Evolutionary conservation across 1,140 invertebrate species (phyloP).

Genomic region (Leptinotarsa defecta): DNA sequence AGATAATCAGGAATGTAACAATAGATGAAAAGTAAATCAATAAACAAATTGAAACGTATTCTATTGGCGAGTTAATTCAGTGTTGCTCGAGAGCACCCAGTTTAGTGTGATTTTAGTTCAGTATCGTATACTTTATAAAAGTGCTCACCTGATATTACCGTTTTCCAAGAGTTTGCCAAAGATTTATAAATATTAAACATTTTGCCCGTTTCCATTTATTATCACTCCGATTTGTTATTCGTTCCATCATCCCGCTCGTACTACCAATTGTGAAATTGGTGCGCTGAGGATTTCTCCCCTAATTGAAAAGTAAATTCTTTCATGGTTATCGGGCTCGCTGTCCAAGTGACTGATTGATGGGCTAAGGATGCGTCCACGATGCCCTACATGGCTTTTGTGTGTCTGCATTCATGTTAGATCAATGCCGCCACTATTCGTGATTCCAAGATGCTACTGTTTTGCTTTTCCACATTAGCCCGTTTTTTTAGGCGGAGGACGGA

Average conservation of each 20-base stretch:
- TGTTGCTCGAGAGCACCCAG: too few relatives aligned
- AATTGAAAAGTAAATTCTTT: slow-evolving; percentile 51
- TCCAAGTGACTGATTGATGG: slow-evolving; percentile 47
- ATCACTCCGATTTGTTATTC: not conserved
- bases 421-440: slow-evolving; percentile 29
- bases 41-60: too few relatives aligned
- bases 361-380: slow-evolving; percentile 42
- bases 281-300: slow-evolving; percentile 14
- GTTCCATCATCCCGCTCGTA: not conserved
- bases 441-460: slow-evolving; percentile 18
- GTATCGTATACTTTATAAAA: too few relatives aligned
- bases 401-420: slow-evolving; percentile 44
- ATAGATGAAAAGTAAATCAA: too few relatives aligned
- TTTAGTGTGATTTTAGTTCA: too few relatives aligned
- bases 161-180: too few relatives aligned
- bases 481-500: not conserved
- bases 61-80: too few relatives aligned
- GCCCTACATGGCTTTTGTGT: slow-evolving; percentile 45
- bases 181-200: too few relatives aligned
- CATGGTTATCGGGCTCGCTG: slow-evolving; percentile 45
- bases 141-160: too few relatives aligned
- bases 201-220: too few relatives aligned
- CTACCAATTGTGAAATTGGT: not conserved
- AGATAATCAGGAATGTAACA: too few relatives aligned
- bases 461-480: slow-evolving; percentile 1